Conservation (phyloP, 2,113 vertebrate genomes). For the Thinocorus orbignyianus region DNA sequence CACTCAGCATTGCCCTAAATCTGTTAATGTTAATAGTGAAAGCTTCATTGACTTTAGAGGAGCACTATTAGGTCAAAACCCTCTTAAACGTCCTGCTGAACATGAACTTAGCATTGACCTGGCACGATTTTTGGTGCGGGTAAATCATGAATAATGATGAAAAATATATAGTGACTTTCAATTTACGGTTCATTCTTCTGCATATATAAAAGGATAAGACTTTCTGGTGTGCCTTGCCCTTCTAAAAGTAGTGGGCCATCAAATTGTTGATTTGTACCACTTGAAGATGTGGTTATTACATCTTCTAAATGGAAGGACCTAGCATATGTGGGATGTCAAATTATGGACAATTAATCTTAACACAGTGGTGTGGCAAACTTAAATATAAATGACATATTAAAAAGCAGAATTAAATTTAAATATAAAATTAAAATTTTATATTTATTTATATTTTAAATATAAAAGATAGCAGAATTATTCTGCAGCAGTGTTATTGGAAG, state of each 20-base stretch:
- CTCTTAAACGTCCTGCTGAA: background rate
- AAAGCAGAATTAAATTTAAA: too few relatives aligned
- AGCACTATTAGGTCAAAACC: background rate
- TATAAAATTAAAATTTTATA: too few relatives aligned
- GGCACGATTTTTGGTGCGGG: background rate
- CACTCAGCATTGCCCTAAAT: background rate
- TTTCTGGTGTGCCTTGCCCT: background rate
- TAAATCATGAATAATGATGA: background rate
- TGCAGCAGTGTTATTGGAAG: background rate
- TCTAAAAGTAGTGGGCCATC: background rate
- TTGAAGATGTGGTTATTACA: background rate
- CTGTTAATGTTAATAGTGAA: background rate
- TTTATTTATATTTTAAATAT: too few relatives aligned
- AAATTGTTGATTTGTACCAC: background rate
- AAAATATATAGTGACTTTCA: background rate
- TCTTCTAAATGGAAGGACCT: background rate
- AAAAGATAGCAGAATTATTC: background rate
- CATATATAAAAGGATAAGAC: background rate
- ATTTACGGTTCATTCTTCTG: background rate
- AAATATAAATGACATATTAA: too few relatives aligned
- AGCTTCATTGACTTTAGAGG: background rate
- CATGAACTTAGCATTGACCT: background rate
- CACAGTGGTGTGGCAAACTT: background rate
- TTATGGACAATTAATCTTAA: background rate
- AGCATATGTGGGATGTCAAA: background rate